Percentiles rank a stretch among this genome's conserved stretches.
These are phyloP conservation scores for Sarcoramphus papa DNA, from an alignment of 2,797 vertebrate species.

Conservation along the genomic window DNA sequence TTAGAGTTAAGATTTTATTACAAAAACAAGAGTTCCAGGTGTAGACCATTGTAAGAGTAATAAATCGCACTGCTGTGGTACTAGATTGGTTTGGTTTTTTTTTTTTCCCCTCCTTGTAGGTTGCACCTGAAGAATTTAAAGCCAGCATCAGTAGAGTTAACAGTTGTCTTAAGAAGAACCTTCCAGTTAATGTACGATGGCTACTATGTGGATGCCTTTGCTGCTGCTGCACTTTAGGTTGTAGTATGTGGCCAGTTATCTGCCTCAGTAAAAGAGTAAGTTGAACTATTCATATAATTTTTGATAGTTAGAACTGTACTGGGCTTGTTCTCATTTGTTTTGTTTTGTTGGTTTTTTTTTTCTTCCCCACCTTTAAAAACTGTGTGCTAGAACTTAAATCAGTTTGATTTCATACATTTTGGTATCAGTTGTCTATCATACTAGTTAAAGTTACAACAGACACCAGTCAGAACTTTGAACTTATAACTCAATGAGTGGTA, in stretches of 20 bases:
- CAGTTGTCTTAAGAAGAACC: slow-evolving; percentile 94
- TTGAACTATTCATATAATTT: slow-evolving; percentile 37
- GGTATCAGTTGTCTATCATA: background rate
- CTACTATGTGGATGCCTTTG: slow-evolving; percentile 97
- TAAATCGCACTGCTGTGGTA: background rate
- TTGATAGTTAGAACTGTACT: background rate
- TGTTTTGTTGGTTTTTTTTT: background rate
- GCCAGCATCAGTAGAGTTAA: slow-evolving; percentile 96
- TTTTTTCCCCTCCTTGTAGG: slow-evolving; percentile 68
- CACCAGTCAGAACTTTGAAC: background rate
- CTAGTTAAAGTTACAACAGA: background rate
- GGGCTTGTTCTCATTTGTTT: background rate
- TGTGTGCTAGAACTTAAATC: background rate
- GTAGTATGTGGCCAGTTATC: slow-evolving; percentile 98
- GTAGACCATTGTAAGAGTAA: background rate
- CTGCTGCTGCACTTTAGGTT: slow-evolving; percentile 97
- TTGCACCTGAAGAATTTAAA: slow-evolving; percentile 99
- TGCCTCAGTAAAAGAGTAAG: slow-evolving; percentile 99
- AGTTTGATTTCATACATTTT: background rate
- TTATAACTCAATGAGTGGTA: background rate
- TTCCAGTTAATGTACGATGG: slow-evolving; percentile 97
- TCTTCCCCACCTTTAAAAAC: background rate
- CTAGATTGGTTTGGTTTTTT: background rate
- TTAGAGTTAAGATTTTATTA: background rate
- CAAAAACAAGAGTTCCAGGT: background rate